phyloP scores from a whole-genome alignment of 2,888 invertebrate species.

The Cabera pusaria region DNA sequence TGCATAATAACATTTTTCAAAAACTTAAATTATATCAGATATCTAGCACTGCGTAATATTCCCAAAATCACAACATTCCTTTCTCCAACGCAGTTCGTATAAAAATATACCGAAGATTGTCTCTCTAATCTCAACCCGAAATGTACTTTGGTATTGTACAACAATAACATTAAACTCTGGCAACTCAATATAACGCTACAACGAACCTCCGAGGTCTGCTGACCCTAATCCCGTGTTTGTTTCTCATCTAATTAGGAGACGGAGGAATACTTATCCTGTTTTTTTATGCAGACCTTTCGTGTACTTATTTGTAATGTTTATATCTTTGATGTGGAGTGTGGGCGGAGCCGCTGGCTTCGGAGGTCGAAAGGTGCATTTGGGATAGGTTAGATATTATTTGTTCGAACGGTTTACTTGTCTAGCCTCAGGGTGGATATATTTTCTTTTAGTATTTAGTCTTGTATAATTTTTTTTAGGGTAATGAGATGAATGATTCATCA shows the following conservation, averaged over 20 bases:
- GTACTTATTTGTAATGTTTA: constrained; percentile 42
- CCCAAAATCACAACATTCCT: no score
- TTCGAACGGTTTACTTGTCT: no score
- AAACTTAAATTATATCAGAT: no score
- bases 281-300: constrained; percentile 49
- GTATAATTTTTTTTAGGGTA: no score
- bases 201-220: constrained; percentile 35
- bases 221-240: constrained; percentile 66
- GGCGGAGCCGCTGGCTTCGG: constrained; percentile 8
- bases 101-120: no score
- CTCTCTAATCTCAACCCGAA: constrained; percentile 19
- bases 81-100: no score
- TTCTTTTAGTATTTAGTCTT: no score
- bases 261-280: constrained; percentile 56
- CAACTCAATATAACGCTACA: constrained; percentile 45
- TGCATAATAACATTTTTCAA: no score
- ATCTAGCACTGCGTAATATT: no score
- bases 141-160: constrained; percentile 18
- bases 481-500: no score
- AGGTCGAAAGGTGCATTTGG: constrained; percentile 6
- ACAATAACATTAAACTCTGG: constrained; percentile 49
- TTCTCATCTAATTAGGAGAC: constrained; percentile 65
- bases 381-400: no score
- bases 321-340: constrained; percentile 18
- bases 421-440: no score